Evolutionary conservation across 2,888 invertebrate genomes (phyloP).

Genomic region (Perizoma flavofasciatum): DNA sequence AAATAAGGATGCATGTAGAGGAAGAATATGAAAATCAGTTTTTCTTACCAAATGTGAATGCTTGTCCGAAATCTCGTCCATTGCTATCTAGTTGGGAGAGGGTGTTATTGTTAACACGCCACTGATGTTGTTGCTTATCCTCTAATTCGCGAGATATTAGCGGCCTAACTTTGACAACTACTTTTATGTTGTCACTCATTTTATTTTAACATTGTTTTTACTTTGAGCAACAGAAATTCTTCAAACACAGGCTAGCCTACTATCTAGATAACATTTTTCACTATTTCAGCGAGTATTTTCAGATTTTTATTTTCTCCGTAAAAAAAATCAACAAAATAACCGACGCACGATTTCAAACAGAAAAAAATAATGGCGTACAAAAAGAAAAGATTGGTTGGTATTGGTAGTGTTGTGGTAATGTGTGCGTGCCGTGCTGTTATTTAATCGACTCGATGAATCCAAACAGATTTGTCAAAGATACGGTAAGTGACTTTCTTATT

Average conservation of each 20-base stretch:
- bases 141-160: constrained; percentile 86
- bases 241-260: constrained; percentile 7
- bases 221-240: constrained; percentile 4
- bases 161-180: constrained; percentile 89
- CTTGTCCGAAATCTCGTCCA: constrained; percentile 61
- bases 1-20: too few relatives aligned
- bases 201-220: constrained; percentile 41
- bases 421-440: too few relatives aligned
- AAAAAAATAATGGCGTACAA: constrained; percentile 27
- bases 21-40: neutral
- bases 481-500: too few relatives aligned
- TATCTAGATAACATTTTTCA: constrained; percentile 21
- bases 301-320: constrained; percentile 8
- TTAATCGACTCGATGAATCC: too few relatives aligned
- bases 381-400: too few relatives aligned
- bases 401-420: too few relatives aligned
- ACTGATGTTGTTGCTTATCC: constrained; percentile 81
- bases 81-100: constrained; percentile 84
- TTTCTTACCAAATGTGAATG: constrained; percentile 71
- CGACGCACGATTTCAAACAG: constrained; percentile 61
- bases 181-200: constrained; percentile 88
- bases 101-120: constrained; percentile 85
- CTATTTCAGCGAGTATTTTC: neutral
- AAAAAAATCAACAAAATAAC: constrained; percentile 58
- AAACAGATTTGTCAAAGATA: too few relatives aligned